phyloP scores from a whole-genome alignment of 2,113 vertebrate genomes.

The Himantopus leucocephalus region DNA sequence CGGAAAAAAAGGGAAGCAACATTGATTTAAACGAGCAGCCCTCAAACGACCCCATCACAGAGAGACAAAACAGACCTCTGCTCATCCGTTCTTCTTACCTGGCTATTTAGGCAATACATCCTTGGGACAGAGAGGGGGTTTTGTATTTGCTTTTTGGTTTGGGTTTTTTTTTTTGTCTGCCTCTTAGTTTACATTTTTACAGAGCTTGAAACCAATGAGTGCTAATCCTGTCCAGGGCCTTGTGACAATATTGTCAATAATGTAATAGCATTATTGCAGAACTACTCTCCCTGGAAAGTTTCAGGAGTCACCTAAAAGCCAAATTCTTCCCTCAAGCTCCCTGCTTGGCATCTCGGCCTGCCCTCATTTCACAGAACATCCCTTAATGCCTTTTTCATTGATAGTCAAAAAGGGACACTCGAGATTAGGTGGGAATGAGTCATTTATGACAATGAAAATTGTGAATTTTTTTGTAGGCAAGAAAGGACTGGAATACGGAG shows the following conservation, averaged over 20 bases:
- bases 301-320: not conserved
- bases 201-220: not conserved
- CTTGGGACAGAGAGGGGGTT: fast-evolving
- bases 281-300: not conserved
- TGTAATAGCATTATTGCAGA: not conserved
- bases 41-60: not conserved
- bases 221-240: not conserved
- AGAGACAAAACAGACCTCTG: not conserved
- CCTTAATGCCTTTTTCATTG: not conserved
- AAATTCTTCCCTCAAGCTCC: not conserved
- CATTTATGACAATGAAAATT: not conserved
- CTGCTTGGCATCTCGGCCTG: not conserved
- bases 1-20: not conserved
- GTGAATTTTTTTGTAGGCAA: not conserved
- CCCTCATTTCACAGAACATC: not conserved
- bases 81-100: not conserved
- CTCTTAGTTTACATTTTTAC: not conserved
- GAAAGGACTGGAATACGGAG: not conserved
- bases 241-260: not conserved
- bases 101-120: not conserved
- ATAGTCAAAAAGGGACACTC: not conserved
- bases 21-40: not conserved
- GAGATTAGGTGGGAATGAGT: not conserved
- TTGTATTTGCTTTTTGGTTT: not conserved
- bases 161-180: not conserved